Percentiles rank a stretch among this genome's conserved stretches.
Evolutionary conservation across 2,113 vertebrate species (phyloP).

Genomic region (Aptenodytes forsteri): DNA sequence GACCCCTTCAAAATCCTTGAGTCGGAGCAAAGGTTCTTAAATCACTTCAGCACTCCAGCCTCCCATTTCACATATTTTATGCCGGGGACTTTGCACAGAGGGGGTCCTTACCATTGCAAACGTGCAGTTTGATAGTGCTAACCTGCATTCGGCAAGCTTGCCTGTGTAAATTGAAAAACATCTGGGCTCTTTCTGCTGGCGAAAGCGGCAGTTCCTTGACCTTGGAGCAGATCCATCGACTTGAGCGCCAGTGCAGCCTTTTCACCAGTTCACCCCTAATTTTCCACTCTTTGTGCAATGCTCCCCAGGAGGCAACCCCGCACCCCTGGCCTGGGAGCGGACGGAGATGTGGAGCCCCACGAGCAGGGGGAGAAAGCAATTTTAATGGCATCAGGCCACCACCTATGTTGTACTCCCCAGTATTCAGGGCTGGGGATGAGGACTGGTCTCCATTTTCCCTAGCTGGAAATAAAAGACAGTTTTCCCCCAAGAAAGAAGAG

Average conservation of each 20-base stretch:
- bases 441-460: background rate
- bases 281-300: constrained; percentile 32
- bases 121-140: constrained; percentile 37
- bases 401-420: background rate
- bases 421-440: background rate
- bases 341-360: rapidly evolving
- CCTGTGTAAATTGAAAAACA: constrained; percentile 73
- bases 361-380: background rate
- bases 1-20: constrained; percentile 72
- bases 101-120: constrained; percentile 31
- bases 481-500: background rate
- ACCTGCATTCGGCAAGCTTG: constrained; percentile 59
- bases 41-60: constrained; percentile 65
- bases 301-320: background rate
- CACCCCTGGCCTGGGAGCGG: background rate
- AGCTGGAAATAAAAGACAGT: background rate
- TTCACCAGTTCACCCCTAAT: background rate
- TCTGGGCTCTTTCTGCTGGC: constrained; percentile 75
- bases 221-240: constrained; percentile 52
- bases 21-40: constrained; percentile 55
- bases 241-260: constrained; percentile 36
- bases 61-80: constrained; percentile 54
- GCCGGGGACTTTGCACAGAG: constrained; percentile 42
- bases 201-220: constrained; percentile 63
- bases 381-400: background rate